phyloP scores from a whole-genome alignment of 2,113 vertebrate species.

The Neoarius graeffei region DNA sequence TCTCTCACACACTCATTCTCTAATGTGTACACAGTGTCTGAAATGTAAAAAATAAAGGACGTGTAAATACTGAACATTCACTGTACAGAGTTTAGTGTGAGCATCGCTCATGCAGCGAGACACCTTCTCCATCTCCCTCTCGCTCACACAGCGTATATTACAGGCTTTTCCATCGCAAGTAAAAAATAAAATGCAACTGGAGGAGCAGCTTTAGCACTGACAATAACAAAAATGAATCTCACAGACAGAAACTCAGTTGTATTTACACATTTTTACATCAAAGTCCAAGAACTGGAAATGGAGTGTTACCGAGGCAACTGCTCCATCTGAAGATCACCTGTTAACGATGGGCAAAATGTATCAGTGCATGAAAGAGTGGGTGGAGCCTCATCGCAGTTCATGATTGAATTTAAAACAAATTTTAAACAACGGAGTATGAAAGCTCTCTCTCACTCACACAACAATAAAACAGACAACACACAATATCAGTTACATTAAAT shows the following conservation, averaged over 20 bases:
- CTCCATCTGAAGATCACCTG: not conserved
- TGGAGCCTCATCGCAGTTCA: conserved; percentile 59
- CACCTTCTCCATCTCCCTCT: not conserved
- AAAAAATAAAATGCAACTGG: conserved; percentile 72
- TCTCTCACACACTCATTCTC: conserved; percentile 67
- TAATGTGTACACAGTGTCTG: conserved; percentile 70
- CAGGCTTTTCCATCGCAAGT: conserved; percentile 63
- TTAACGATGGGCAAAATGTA: not conserved
- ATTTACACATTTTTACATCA: conserved; percentile 94
- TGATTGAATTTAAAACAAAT: conserved; percentile 7
- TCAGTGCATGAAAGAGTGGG: conserved; percentile 25
- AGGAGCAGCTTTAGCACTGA: conserved; percentile 85
- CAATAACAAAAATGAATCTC: conserved; percentile 69
- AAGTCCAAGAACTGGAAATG: conserved; percentile 7
- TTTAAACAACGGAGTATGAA: not conserved
- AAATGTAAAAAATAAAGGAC: conserved; percentile 65
- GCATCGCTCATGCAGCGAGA: conserved; percentile 87
- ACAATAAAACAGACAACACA: conserved; percentile 22
- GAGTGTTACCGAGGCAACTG: not conserved
- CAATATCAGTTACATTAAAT: conserved; percentile 67
- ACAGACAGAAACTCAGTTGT: conserved; percentile 79
- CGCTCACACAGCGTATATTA: conserved; percentile 66
- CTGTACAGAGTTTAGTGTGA: conserved; percentile 84
- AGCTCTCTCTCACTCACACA: not conserved
- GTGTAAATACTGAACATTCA: conserved; percentile 91